These are phyloP conservation scores for Caiman crocodilus DNA, from an alignment of 2,797 vertebrate species.

Conservation along the genomic window DNA sequence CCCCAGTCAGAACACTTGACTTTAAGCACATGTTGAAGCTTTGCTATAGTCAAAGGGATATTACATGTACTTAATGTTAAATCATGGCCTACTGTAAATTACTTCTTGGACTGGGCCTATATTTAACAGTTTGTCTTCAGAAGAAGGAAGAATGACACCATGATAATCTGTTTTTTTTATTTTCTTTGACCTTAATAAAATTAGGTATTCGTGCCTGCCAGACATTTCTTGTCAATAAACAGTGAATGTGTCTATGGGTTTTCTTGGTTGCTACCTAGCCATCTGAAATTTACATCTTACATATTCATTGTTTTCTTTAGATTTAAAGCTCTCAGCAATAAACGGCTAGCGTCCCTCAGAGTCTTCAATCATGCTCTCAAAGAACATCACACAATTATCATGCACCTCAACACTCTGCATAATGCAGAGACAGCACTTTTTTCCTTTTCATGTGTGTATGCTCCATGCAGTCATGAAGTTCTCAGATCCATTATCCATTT, in stretches of 20 bases:
- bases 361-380: conserved; percentile 17
- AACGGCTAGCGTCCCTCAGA: neutral
- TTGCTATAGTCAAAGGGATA: neutral
- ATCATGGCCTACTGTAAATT: conserved; percentile 20
- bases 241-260: conserved; percentile 41
- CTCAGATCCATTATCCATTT: conserved; percentile 31
- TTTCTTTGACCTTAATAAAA: neutral
- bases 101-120: conserved; percentile 45
- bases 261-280: conserved; percentile 30
- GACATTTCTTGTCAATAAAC: conserved; percentile 22
- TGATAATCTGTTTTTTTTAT: neutral
- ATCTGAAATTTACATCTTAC: conserved; percentile 17
- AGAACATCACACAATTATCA: conserved; percentile 18
- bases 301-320: neutral
- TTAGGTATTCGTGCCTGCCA: neutral
- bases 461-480: conserved; percentile 22
- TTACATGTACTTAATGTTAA: neutral
- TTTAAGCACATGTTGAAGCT: conserved; percentile 57
- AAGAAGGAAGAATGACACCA: neutral
- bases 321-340: conserved; percentile 22
- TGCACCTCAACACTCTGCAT: neutral
- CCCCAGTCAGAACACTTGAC: conserved; percentile 46
- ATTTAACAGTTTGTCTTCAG: conserved; percentile 43
- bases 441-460: neutral
- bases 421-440: conserved; percentile 11